Evolutionary conservation across 2,888 invertebrate genomes (phyloP).

Genomic region (Platycheirus rosarum): DNA sequence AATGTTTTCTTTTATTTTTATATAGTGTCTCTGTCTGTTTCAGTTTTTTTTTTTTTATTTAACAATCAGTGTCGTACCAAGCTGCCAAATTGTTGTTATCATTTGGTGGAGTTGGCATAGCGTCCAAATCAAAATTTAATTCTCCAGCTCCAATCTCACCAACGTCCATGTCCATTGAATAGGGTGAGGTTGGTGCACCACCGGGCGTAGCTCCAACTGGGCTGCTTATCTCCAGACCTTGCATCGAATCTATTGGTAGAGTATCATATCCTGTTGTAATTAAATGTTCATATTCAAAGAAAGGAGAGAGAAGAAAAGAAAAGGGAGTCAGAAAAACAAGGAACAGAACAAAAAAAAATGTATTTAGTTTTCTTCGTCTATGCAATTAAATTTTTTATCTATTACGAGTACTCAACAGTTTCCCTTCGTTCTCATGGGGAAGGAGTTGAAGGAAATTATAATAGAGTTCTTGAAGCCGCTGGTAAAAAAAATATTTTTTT

Average conservation of each 20-base stretch:
- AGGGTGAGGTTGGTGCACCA: constrained; percentile 83
- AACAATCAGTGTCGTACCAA: constrained; percentile 99
- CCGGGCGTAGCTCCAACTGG: constrained; percentile 81
- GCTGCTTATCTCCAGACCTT: constrained; percentile 94
- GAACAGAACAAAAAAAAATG: constrained; percentile 43
- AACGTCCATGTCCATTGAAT: constrained; percentile 95
- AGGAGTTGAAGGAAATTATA: neutral
- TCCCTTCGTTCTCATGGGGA: constrained; percentile 52
- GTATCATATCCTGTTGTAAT: constrained; percentile 93
- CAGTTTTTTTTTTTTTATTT: constrained; percentile 77
- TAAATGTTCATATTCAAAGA: constrained; percentile 50
- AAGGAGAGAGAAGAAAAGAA: constrained; percentile 50
- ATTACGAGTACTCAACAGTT: constrained; percentile 19
- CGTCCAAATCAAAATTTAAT: constrained; percentile 90
- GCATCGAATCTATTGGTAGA: constrained; percentile 98
- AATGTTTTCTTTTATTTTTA: constrained; percentile 31
- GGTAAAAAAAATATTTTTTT: constrained; percentile 18
- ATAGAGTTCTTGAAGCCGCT: constrained; percentile 2
- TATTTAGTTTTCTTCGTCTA: constrained; percentile 5
- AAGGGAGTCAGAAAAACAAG: constrained; percentile 44
- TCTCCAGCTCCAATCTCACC: constrained; percentile 89
- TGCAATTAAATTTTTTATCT: constrained; percentile 15
- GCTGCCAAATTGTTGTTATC: constrained; percentile 96
- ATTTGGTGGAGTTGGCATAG: constrained; percentile 91
- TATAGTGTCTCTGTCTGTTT: constrained; percentile 49